Conservation (phyloP, 2,888 invertebrate genomes). For the Bugulina stolonifera region DNA sequence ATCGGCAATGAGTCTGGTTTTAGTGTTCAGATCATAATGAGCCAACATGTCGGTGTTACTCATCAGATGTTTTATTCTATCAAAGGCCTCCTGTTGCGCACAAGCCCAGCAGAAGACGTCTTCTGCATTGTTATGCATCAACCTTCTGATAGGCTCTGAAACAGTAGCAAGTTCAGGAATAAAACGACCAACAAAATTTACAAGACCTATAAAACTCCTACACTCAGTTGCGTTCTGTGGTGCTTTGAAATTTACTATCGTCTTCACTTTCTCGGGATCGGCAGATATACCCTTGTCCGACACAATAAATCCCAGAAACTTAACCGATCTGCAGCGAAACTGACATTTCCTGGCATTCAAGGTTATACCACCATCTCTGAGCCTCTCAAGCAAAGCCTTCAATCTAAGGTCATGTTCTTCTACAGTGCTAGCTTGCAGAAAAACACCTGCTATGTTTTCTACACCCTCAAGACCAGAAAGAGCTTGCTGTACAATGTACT, state of each 20-base stretch:
- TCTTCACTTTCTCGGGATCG: background rate
- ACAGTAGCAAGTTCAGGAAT: slow-evolving; percentile 11
- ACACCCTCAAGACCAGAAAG: background rate
- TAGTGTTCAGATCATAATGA: background rate
- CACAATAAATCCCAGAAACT: slow-evolving; percentile 14
- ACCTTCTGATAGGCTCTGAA: background rate
- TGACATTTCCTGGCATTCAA: background rate
- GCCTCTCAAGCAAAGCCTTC: background rate
- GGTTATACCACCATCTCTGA: background rate
- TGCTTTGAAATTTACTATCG: background rate
- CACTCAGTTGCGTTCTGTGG: background rate
- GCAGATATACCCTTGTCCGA: background rate
- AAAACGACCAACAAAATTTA: slow-evolving; percentile 3
- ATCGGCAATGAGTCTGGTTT: background rate
- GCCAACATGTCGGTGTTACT: background rate
- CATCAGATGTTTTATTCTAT: background rate
- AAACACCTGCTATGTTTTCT: background rate
- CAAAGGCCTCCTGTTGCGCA: background rate
- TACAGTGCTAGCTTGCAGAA: background rate
- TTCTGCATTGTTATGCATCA: slow-evolving; percentile 1
- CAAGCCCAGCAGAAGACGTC: background rate
- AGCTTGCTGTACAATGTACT: background rate
- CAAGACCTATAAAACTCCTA: background rate
- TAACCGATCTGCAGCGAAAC: background rate
- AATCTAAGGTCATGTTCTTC: background rate